These are phyloP conservation scores for Rotaria sp. DNA, from an alignment of 2,888 invertebrate species.

Conservation along the genomic window DNA sequence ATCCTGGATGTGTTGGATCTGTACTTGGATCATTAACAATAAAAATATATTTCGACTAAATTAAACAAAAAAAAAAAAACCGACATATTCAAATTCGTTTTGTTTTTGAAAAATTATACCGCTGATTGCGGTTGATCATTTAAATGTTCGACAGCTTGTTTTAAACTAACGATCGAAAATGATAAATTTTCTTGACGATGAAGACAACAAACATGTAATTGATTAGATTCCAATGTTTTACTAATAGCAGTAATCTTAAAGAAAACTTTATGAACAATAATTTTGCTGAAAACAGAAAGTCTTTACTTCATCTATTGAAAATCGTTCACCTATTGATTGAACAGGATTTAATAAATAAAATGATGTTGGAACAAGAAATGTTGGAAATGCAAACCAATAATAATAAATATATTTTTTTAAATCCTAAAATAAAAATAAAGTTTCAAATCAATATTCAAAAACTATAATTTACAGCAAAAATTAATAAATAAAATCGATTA, in stretches of 20 bases:
- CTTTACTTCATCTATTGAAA: not conserved
- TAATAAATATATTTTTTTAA: conserved; percentile 39
- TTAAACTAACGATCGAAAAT: conserved; percentile 25
- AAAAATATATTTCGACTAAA: conserved; percentile 22
- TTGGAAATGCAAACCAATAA: conserved; percentile 41
- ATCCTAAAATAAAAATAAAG: conserved; percentile 23
- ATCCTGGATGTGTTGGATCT: conserved; percentile 36
- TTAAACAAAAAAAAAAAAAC: not conserved
- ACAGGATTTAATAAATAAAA: not conserved
- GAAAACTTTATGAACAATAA: not conserved
- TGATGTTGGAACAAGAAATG: conserved; percentile 31
- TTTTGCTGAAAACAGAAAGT: not conserved
- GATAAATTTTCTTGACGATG: not conserved
- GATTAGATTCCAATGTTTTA: not conserved
- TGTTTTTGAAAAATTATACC: not conserved
- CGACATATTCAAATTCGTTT: not conserved
- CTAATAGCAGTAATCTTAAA: not conserved
- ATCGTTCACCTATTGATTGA: not conserved
- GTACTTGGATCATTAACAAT: conserved; percentile 35
- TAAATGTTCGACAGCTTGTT: conserved; percentile 27
- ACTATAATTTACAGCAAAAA: conserved; percentile 29
- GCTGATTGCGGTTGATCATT: conserved; percentile 2
- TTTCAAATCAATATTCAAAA: not conserved
- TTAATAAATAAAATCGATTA: conserved; percentile 36
- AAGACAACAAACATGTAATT: conserved; percentile 6